Evolutionary conservation across 2,797 vertebrate genomes (phyloP), one percentile per base, ranked within the genome.

Genomic region (Ptychobarbus kaznakovi): DNA sequence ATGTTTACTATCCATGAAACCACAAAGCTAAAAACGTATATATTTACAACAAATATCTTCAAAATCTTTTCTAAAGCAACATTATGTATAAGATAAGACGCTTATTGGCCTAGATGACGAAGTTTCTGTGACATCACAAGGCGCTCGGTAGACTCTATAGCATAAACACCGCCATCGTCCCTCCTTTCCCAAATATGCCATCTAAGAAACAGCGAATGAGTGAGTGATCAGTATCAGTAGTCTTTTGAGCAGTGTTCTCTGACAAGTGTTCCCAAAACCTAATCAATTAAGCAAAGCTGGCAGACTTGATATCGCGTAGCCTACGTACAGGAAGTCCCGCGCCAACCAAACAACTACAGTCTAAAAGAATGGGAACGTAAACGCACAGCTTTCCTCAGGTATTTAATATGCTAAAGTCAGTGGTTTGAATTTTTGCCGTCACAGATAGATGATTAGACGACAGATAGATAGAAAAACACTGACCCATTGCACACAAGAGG

Each of bases 401-500:
- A 74, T 74, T 72, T 72, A 22, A 40, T 6, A 70, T 20, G 44
- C 70, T 46, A 8, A 15, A 9, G 40, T 40, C 40, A 40, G 42
- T 25, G 22, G 22, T n/a, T 46, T 28, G 13, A 16, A 25, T n/a
- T 25, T 72, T 73, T 73, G 13, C 42, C 16, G 42, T 32, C 8
- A 49, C 8, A 38, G n/a, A 25, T 10, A 28, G 3, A 15, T 25
- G n/a, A 13, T 70, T 40, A 6, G 68, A 13, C 1, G 4, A 44
- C 40, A n/a, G 25, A 51, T 11, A 32, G 44, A 32, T 12, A 10
- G 9, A 20, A 11, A 51, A 32, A 9, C 16, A 28, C 32, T 44
- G 16, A 6, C 8, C 9, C 4, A 18, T n/a, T 49, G 46, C 18
- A 77, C 88, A 87, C 84, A 61, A 68, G 88, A 86, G 73, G 73